A percentile compares a stretch with the other conserved stretches of the same genome.
Conservation (phyloP, 1,140 invertebrate genomes). For the Thalassaphorura encarpata region DNA sequence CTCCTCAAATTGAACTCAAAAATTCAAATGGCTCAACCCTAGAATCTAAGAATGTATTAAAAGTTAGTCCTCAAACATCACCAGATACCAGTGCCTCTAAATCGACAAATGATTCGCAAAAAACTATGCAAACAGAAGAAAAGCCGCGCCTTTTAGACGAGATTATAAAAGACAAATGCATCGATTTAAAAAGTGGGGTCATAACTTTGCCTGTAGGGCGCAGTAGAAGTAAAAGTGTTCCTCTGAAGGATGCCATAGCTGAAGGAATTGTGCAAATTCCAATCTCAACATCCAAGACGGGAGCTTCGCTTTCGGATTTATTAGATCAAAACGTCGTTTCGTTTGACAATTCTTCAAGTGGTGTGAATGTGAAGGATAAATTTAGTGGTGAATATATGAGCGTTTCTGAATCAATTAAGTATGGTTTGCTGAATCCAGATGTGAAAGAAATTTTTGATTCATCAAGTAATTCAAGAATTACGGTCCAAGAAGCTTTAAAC, state of each 20-base stretch:
- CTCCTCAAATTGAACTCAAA: too few species aligned
- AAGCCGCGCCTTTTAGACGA: too few species aligned
- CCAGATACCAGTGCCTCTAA: too few species aligned
- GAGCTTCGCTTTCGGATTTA: conserved; percentile 28
- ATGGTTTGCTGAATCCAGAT: conserved; percentile 61
- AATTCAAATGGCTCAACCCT: too few species aligned
- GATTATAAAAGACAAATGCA: not conserved
- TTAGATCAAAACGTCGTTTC: conserved; percentile 20
- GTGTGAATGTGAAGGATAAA: conserved; percentile 56
- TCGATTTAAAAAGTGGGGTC: conserved; percentile 10
- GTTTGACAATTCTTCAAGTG: conserved; percentile 1
- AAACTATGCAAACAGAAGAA: too few species aligned
- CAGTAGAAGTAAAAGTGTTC: not conserved
- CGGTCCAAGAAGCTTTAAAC: conserved; percentile 64
- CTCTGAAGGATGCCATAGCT: not conserved
- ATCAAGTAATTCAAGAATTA: conserved; percentile 63
- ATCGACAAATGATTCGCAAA: too few species aligned
- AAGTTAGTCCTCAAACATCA: too few species aligned
- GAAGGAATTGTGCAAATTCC: not conserved
- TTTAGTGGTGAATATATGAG: conserved; percentile 68
- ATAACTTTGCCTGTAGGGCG: not conserved
- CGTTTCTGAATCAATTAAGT: conserved; percentile 65
- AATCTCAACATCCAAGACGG: not conserved
- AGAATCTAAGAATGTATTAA: too few species aligned
- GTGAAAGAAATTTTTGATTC: conserved; percentile 71